Percentiles rank a stretch among this genome's conserved stretches.
phyloP scores from a whole-genome alignment of 2,797 vertebrate species.

The Semotilus atromaculatus region DNA sequence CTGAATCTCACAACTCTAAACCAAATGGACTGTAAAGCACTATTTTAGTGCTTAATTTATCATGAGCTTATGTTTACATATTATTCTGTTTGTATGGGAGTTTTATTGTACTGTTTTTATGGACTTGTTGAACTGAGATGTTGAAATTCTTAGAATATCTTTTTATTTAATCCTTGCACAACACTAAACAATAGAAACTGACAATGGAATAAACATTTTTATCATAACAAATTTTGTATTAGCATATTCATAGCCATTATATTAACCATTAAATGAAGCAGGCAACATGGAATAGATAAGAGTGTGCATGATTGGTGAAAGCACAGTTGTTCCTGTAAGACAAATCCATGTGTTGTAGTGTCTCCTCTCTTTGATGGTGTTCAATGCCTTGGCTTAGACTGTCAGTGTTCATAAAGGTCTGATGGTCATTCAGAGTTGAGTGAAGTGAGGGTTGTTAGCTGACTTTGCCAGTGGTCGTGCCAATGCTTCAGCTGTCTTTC shows the following conservation, averaged over 20 bases:
- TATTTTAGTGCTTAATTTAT: slow-evolving; percentile 32
- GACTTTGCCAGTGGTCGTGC: slow-evolving; percentile 70
- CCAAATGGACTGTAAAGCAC: neutral
- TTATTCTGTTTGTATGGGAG: neutral
- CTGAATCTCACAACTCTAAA: slow-evolving; percentile 5
- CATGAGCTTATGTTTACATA: slow-evolving; percentile 22
- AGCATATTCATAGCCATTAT: neutral
- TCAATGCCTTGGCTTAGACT: slow-evolving; percentile 1
- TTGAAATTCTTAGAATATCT: neutral
- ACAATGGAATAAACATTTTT: slow-evolving; percentile 18
- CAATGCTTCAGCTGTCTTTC: slow-evolving; percentile 70
- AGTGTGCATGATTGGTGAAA: neutral
- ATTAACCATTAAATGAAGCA: neutral
- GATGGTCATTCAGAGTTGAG: slow-evolving; percentile 52
- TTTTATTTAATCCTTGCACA: slow-evolving; percentile 31
- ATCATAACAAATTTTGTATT: neutral
- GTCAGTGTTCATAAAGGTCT: slow-evolving; percentile 50
- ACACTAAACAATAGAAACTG: slow-evolving; percentile 17
- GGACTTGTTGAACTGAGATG: neutral
- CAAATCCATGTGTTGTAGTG: neutral
- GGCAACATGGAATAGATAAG: neutral
- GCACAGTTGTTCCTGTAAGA: neutral
- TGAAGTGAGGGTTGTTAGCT: slow-evolving; percentile 61
- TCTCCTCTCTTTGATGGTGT: neutral
- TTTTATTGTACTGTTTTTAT: slow-evolving; percentile 31